These are phyloP conservation scores for Maniola jurtina DNA, from an alignment of 1,140 invertebrate genomes.

Conservation along the genomic window DNA sequence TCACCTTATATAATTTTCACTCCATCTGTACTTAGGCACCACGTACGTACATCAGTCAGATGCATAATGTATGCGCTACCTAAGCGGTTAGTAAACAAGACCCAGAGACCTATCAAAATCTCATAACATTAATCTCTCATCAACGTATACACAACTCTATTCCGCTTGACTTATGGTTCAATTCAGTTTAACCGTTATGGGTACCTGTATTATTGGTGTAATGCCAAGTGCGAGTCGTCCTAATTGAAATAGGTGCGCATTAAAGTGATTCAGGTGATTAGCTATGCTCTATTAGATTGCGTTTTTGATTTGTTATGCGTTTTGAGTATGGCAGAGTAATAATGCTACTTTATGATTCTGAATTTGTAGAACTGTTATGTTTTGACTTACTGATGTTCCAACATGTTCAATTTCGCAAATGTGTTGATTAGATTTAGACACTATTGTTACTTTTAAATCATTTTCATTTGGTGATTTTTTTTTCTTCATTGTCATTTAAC, in stretches of 20 bases:
- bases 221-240: background rate
- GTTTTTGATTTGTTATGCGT: constrained; percentile 12
- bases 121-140: background rate
- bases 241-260: constrained; percentile 12
- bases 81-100: background rate
- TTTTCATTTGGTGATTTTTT: too few species aligned
- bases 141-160: background rate
- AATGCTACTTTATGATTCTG: background rate
- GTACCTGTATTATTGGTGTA: background rate
- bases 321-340: background rate
- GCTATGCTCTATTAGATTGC: background rate
- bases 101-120: background rate
- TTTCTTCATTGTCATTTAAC: too few species aligned
- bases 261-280: constrained; percentile 8
- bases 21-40: too few species aligned
- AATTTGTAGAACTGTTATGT: too few species aligned
- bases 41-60: too few species aligned
- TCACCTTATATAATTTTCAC: too few species aligned
- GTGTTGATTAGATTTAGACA: too few species aligned
- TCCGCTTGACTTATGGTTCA: background rate
- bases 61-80: background rate
- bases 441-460: too few species aligned
- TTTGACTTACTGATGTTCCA: too few species aligned
- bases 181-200: background rate
- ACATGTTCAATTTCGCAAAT: too few species aligned